Evolutionary conservation across 53 echinoderm and acorn worm species (phyloP), one percentile per base, ranked within the genome.

Genomic region (Paracentrotus lividus): DNA sequence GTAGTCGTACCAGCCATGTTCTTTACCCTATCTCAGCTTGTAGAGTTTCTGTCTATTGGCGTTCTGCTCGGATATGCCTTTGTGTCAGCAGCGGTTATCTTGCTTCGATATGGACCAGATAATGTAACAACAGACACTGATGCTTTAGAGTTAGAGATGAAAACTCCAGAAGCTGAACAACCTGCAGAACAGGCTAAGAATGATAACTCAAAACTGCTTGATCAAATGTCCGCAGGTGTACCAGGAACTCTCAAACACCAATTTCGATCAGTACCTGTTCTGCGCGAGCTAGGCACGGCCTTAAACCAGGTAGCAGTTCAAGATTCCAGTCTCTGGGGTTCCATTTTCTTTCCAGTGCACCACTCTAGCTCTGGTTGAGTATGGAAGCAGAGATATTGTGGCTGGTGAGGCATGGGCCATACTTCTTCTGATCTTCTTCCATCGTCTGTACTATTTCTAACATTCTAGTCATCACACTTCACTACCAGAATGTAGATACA

Each of bases 21-120:
- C 64, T 95, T 97, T 49, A 88, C 95, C 54, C 44, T 96, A 29
- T 87, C 58, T 31, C 94, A 94, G 33, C 93, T 97, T n/a, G 96
- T 97, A 3, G 94, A 96, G 51, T 97, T 97, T 20, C 85, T 96
- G 67, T 96, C 97, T 9, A 97, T 97, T 24, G 97, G 97, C 32
- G 96, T 94, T 6, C 85, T 97, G 0, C 88, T 95, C 56, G 96
- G 96, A 0, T 97, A 96, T 43, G 85, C 91, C 12, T 95, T 97
- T 27, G 96, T 97, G 5, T 54, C 96, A 16, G 93, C 87, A 5
- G 93, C 96, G 9, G 93, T 96, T 5, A 94, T 97, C 18, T 38
- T 85, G 13, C 84, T 97, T n/a, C 94, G 97, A 31, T 97, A 97
- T 67, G 81, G 72, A 20, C 96, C 96, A 23, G 58, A 59, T 26